Conservation (phyloP, 2,797 vertebrate genomes). For the Siniperca obscura region DNA sequence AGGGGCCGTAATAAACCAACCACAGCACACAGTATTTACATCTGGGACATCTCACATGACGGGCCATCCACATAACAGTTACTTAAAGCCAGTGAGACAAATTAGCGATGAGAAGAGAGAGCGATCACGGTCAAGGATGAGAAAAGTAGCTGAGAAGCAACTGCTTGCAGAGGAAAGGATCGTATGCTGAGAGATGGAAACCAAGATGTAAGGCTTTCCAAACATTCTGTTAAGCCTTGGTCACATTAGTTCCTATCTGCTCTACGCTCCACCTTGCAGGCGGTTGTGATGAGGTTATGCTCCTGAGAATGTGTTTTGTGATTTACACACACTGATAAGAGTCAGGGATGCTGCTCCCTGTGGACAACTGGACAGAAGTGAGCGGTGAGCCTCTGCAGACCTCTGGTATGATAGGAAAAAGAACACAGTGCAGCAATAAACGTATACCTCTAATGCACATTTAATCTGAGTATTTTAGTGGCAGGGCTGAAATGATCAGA, state of each 20-base stretch:
- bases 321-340: conserved; percentile 80
- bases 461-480: conserved; percentile 30
- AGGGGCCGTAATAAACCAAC: conserved; percentile 56
- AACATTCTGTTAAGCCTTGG: conserved; percentile 39
- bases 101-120: conserved; percentile 45
- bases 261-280: conserved; percentile 59
- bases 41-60: conserved; percentile 69
- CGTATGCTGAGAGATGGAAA: conserved; percentile 27
- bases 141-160: conserved; percentile 11
- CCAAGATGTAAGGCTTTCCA: conserved; percentile 36
- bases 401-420: conserved; percentile 42
- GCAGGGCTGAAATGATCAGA: conserved; percentile 22
- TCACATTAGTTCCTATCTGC: conserved; percentile 62
- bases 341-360: conserved; percentile 70
- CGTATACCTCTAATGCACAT: conserved; percentile 8
- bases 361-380: conserved; percentile 81
- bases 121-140: conserved; percentile 6
- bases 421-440: conserved; percentile 22
- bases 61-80: conserved; percentile 51
- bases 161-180: background rate
- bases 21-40: conserved; percentile 45
- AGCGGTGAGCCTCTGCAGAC: conserved; percentile 74
- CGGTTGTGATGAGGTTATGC: conserved; percentile 71
- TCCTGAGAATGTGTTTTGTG: conserved; percentile 77
- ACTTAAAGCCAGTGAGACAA: conserved; percentile 52